phyloP scores from a whole-genome alignment of 2,888 invertebrate species.

The Drosophila mimetica region DNA sequence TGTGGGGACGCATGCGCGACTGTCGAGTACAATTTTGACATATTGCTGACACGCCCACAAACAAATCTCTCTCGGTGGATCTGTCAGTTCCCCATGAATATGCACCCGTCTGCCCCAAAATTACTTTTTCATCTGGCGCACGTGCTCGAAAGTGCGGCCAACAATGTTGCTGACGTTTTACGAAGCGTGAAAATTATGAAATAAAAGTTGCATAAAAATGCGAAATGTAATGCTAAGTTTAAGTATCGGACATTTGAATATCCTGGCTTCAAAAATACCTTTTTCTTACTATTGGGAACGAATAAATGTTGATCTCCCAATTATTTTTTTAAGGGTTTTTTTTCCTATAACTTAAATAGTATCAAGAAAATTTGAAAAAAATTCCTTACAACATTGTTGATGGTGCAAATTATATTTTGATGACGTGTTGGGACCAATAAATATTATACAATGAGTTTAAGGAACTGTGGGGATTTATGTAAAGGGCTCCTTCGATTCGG shows the following conservation, averaged over 20 bases:
- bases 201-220: constrained; percentile 29
- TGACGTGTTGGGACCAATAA: constrained; percentile 50
- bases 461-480: constrained; percentile 7
- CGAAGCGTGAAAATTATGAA: constrained; percentile 70
- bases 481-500: constrained; percentile 66
- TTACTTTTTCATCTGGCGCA: constrained; percentile 31
- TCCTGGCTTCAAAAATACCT: too few relatives aligned
- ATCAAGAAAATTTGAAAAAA: too few relatives aligned
- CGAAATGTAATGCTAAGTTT: background rate
- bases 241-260: background rate
- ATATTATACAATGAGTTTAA: constrained; percentile 56
- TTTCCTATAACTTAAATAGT: too few relatives aligned
- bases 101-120: background rate
- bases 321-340: too few relatives aligned
- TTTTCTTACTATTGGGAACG: too few relatives aligned
- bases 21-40: constrained; percentile 73
- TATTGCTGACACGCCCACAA: constrained; percentile 75
- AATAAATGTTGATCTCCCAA: too few relatives aligned
- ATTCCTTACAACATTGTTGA: too few relatives aligned
- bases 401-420: constrained; percentile 20
- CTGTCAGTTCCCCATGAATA: constrained; percentile 14
- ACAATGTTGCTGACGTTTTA: constrained; percentile 72
- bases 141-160: constrained; percentile 30
- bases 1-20: constrained; percentile 59
- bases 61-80: constrained; percentile 66